Conservation (phyloP, 2,113 vertebrate species). For the Saguinus imperator region DNA sequence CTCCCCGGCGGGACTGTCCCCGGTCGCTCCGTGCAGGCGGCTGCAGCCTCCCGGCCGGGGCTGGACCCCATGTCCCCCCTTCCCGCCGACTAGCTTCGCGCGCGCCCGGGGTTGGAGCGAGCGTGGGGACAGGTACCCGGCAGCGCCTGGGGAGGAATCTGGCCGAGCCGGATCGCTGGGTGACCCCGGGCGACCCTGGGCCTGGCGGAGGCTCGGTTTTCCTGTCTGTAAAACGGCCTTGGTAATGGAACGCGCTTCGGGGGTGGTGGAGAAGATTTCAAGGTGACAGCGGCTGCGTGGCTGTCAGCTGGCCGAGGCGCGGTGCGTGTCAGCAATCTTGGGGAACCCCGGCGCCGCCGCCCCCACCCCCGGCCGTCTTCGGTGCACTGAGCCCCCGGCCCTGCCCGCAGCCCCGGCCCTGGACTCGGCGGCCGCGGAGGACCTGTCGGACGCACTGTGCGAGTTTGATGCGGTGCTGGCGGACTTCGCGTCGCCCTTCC, state of each 20-base stretch:
- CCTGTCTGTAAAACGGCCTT: accelerated
- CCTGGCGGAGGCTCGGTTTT: not conserved
- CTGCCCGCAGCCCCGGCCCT: slow-evolving; percentile 28
- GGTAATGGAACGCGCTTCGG: accelerated
- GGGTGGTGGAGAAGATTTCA: not conserved
- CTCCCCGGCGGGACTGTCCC: not conserved
- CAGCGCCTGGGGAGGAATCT: not conserved
- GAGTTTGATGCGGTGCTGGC: slow-evolving; percentile 96
- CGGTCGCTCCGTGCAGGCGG: not conserved
- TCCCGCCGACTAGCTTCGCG: not conserved
- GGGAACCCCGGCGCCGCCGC: accelerated
- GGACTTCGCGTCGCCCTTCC: slow-evolving; percentile 93
- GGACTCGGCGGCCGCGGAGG: slow-evolving; percentile 70
- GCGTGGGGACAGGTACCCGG: not conserved
- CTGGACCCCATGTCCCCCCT: not conserved
- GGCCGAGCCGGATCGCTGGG: accelerated
- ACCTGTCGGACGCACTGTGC: slow-evolving; percentile 90
- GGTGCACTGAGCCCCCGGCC: not conserved
- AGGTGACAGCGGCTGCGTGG: not conserved
- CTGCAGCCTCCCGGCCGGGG: not conserved
- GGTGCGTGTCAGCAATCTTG: accelerated
- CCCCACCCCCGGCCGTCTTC: too few species aligned
- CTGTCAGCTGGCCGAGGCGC: not conserved
- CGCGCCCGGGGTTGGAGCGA: too few species aligned
- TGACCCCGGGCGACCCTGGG: not conserved